Conservation (phyloP, 2,797 vertebrate species). For the Hybognathus amarus region DNA sequence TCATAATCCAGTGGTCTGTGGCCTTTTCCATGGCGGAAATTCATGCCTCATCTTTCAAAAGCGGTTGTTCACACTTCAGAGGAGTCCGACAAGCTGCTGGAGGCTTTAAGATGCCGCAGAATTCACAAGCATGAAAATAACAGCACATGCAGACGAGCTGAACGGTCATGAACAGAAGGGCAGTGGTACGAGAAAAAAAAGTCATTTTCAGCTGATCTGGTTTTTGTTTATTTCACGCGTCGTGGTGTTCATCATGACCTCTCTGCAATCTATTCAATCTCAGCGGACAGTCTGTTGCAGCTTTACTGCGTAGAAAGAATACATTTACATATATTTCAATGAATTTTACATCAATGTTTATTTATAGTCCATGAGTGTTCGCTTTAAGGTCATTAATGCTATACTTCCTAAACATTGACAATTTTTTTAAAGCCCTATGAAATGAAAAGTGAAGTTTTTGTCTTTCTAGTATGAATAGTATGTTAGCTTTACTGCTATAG, state of each 20-base stretch:
- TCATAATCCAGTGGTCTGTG: conserved; percentile 70
- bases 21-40: conserved; percentile 68
- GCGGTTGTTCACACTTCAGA: conserved; percentile 72
- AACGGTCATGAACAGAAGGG: conserved; percentile 36
- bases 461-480: too few species aligned
- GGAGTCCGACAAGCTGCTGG: conserved; percentile 67
- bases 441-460: too few species aligned
- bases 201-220: conserved; percentile 1
- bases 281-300: neutral
- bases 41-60: conserved; percentile 71
- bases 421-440: neutral
- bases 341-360: neutral
- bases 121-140: conserved; percentile 65
- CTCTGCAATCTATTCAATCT: conserved; percentile 17
- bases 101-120: conserved; percentile 61
- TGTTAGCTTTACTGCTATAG: too few species aligned
- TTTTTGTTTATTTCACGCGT: conserved; percentile 44
- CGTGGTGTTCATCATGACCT: conserved; percentile 37
- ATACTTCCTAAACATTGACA: neutral
- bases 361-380: neutral
- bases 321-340: conserved; percentile 23
- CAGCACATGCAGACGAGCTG: conserved; percentile 56
- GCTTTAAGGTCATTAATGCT: neutral
- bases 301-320: conserved; percentile 11
- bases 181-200: conserved; percentile 12